phyloP scores from a whole-genome alignment of 2,113 vertebrate species.

The Amphiprion percula region DNA sequence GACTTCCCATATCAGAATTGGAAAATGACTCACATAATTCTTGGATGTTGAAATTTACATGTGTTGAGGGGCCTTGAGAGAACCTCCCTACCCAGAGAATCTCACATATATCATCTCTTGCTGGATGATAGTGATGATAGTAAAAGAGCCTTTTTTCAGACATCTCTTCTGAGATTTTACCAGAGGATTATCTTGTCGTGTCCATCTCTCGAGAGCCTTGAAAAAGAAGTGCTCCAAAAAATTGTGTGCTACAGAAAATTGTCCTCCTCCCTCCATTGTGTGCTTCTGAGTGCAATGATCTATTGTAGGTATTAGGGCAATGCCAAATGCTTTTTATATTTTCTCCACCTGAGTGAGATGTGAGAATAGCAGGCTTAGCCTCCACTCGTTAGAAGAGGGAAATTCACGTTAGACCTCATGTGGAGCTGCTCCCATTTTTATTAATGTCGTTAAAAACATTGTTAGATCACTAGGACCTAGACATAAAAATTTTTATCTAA shows the following conservation, averaged over 20 bases:
- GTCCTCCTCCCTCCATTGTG: neutral
- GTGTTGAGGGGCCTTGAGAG: constrained; percentile 2
- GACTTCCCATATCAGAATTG: constrained; percentile 14
- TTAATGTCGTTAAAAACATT: constrained; percentile 18
- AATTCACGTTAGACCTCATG: constrained; percentile 16
- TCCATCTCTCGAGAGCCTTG: neutral
- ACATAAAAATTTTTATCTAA: neutral
- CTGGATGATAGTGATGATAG: neutral
- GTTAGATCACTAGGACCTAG: neutral
- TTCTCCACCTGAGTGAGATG: constrained; percentile 1
- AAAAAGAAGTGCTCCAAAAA: neutral
- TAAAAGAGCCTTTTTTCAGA: constrained; percentile 4
- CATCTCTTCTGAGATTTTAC: constrained; percentile 7
- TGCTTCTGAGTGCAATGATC: constrained; percentile 10
- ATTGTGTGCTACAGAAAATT: constrained; percentile 1
- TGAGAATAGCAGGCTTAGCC: constrained; percentile 9
- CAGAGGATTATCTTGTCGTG: neutral
- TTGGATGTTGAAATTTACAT: constrained; percentile 5
- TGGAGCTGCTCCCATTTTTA: constrained; percentile 8
- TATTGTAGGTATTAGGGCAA: constrained; percentile 16
- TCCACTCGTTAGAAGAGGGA: neutral
- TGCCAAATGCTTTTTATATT: neutral
- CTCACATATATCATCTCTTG: neutral
- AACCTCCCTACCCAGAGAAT: constrained; percentile 4
- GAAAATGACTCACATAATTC: constrained; percentile 27